Conservation (phyloP, 2,888 invertebrate species). For the Oligia strigilis region DNA sequence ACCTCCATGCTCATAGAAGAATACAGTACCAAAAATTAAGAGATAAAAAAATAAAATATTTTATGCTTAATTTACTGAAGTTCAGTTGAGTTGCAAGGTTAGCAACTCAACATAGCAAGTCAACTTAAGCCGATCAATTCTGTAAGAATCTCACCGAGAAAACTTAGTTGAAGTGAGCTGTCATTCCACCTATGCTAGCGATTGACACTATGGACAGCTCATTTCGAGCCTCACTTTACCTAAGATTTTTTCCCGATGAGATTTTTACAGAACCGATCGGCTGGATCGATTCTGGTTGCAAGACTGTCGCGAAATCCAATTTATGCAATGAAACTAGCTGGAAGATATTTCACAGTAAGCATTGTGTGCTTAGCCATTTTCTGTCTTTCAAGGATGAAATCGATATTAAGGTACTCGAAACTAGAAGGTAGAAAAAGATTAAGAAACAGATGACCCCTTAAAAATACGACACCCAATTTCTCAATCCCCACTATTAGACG, state of each 20-base stretch:
- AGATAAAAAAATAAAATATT: background rate
- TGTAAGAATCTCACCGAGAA: background rate
- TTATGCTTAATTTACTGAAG: too few species aligned
- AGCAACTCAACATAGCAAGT: too few species aligned
- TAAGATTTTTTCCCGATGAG: background rate
- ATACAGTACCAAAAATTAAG: background rate
- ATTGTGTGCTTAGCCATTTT: background rate
- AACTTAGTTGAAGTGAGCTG: background rate
- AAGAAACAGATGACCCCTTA: background rate
- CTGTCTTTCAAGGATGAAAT: background rate
- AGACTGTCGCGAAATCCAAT: background rate
- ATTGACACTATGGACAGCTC: background rate
- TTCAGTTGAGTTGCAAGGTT: too few species aligned
- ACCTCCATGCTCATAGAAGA: constrained; percentile 8
- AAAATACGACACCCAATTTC: constrained; percentile 6
- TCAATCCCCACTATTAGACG: constrained; percentile 15
- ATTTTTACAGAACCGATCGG: too few species aligned
- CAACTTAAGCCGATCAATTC: background rate
- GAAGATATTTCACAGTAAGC: background rate
- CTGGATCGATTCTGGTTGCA: background rate
- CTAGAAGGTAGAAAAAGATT: background rate
- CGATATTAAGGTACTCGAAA: background rate
- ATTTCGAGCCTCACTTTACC: background rate
- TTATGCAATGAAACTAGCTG: background rate
- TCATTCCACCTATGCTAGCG: background rate